Evolutionary conservation across 2,888 invertebrate genomes (phyloP), one percentile per base, ranked within the genome.

Genomic region (Dicyrtomina minuta): DNA sequence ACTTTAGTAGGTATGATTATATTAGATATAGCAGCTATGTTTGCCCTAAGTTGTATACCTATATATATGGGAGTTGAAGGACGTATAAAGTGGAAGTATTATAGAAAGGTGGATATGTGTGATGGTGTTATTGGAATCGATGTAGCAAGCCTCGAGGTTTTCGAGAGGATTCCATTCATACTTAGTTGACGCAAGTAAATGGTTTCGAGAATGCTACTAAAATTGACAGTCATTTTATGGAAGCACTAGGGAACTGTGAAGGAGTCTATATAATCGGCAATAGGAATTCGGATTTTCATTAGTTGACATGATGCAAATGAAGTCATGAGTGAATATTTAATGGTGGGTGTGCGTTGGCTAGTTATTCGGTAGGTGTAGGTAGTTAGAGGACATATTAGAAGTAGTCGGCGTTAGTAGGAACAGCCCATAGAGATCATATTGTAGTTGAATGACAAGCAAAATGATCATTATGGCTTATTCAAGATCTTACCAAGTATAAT

Each of bases 151-250:
- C 22, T 51, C 10, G 17, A 51, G 10, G 20, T 51, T 51, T n/a
- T 51, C 51, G 22, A 22, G 51, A 17, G 26, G 55, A 24, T 26
- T 55, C 26, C 55, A 26, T 55, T 55, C 22, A 26, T 55, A 55
- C 51, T 51, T 26, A 26, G 55, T 55, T 26, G 26, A 12, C 55
- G 4, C 27, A 55, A 55, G 55, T 55, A 55, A 55, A 8, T 55
- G 55, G 55, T 55, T 55, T 55, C 12, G 55, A 22, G 12, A 55
- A 8, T 55, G 51, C 22, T 51, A 24, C 55, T 55, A 27, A 27
- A 55, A 24, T 51, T 55, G 55, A 55, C 55, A 55, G 55, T n/a
- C 55, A 55, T 55, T 55, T 55, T 55, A 55, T 55, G 55, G n/a
- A 22, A 55, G 24, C 27, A 55, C 55, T 15, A 26, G n/a, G 24